Conservation (phyloP, 1,140 invertebrate species). For the Zaprionus kolodkinae region DNA sequence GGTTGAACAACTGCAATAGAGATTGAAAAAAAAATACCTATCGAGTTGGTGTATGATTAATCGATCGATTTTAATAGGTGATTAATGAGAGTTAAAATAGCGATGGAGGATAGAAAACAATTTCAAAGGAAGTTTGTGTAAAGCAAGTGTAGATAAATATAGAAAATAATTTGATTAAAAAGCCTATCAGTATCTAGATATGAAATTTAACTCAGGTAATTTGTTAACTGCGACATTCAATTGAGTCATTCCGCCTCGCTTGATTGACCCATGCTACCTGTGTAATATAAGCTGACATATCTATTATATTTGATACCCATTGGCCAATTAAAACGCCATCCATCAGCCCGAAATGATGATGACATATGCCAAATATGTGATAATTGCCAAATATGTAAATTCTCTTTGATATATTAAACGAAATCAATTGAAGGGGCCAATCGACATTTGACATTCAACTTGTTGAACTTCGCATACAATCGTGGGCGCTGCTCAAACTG, state of each 20-base stretch:
- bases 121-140: not conserved
- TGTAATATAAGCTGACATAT: slow-evolving; percentile 6
- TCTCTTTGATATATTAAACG: slow-evolving; percentile 41
- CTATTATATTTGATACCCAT: slow-evolving; percentile 9
- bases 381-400: slow-evolving; percentile 79
- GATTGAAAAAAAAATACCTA: not conserved
- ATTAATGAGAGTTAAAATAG: not conserved
- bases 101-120: not conserved
- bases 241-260: slow-evolving; percentile 30
- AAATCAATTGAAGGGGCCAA: slow-evolving; percentile 68
- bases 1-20: not conserved
- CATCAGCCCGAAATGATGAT: slow-evolving; percentile 50
- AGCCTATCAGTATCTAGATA: not conserved
- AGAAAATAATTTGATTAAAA: not conserved
- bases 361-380: slow-evolving; percentile 19
- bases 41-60: slow-evolving; percentile 2
- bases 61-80: not conserved
- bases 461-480: slow-evolving; percentile 41
- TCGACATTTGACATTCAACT: slow-evolving; percentile 60
- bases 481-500: not conserved
- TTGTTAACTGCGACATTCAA: slow-evolving; percentile 36
- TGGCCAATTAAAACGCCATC: slow-evolving; percentile 63
- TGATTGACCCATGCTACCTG: slow-evolving; percentile 10
- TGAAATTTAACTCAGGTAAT: slow-evolving; percentile 2
- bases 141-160: not conserved